Base-by-base conservation (phyloP, 2,888 invertebrate species). In the Clepsis dumicolana region DNA sequence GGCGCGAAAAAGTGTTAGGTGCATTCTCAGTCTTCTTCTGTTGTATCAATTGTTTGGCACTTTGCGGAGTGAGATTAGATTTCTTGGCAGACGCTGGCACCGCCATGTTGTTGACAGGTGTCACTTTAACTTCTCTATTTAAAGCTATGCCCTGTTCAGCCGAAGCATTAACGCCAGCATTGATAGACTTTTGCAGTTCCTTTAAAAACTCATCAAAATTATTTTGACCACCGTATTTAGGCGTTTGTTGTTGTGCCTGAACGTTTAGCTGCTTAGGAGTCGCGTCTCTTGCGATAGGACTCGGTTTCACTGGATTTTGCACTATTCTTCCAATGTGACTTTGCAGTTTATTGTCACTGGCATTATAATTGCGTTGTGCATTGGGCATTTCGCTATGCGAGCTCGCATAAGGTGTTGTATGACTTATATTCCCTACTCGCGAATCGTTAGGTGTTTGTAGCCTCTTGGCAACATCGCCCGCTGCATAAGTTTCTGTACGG, bases 1-100 rank as follows among this genome's bases (percentile, higher is more conserved):
- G 86, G 29, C 93, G 87, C 14, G 93, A 81, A 75, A 93, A 93
- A 2, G 93, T 93, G 64, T 91, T 88, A 2, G 87, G 86, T 27
- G 85, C 87, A 64, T 81, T 81, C 35, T 90, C 90, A 8, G 77
- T 78, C 75, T 86, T 89, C 76, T 86, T 90, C 59, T 78, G 76
- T 50, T 75, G 82, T 44, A 76, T 64, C 64, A 72, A 41, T 74
- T 74, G 78, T 89, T 89, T 90, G 84, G 86, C 84, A 87, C 85
- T 72, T 76, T 77, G 83, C 53, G 77, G 73, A 73, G 76, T 48
- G 64, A 56, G 8, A 10, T 68, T 63, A 16, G 38, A 18, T 41
- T 57, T 57, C 21, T 63, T 68, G 41, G 32, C 27, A 12, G 44
- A 1, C 4, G 21, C 35, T 12, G 52, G 1, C 5, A 12, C n/a